A percentile compares a stretch with the other conserved stretches of the same genome.
Evolutionary conservation across 2,113 vertebrate genomes (phyloP).

Genomic region (human (Homo sapiens)): DNA sequence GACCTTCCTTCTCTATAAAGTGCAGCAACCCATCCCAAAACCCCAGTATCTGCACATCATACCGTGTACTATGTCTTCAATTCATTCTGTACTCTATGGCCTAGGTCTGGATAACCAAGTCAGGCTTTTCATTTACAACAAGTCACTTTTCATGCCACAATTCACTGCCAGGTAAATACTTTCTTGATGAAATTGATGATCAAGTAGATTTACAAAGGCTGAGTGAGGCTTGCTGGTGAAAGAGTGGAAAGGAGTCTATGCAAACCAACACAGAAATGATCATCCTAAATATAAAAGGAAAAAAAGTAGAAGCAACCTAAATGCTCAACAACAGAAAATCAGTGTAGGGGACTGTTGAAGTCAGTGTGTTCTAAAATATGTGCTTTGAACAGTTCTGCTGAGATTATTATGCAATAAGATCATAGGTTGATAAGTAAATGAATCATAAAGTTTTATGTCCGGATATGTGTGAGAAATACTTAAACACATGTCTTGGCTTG

Average conservation of each 20-base stretch:
- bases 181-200: background rate
- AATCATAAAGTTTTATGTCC: background rate
- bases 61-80: background rate
- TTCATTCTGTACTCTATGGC: too few species aligned
- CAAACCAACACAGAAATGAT: background rate
- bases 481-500: background rate
- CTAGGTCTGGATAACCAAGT: background rate
- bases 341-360: fast-evolving
- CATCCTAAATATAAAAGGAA: background rate
- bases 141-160: background rate
- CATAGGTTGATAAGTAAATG: background rate
- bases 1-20: background rate
- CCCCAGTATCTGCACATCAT: background rate
- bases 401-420: background rate
- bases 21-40: background rate
- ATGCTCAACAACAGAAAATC: background rate
- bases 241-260: background rate
- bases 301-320: background rate
- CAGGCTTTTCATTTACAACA: background rate
- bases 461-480: background rate
- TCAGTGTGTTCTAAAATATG: background rate
- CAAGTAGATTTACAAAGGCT: background rate
- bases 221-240: background rate
- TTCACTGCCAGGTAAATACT: background rate
- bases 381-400: background rate